Evolutionary conservation across 2,888 invertebrate species (phyloP), one percentile per base, ranked within the genome.

Genomic region (Scelioninae gen. 1): DNA sequence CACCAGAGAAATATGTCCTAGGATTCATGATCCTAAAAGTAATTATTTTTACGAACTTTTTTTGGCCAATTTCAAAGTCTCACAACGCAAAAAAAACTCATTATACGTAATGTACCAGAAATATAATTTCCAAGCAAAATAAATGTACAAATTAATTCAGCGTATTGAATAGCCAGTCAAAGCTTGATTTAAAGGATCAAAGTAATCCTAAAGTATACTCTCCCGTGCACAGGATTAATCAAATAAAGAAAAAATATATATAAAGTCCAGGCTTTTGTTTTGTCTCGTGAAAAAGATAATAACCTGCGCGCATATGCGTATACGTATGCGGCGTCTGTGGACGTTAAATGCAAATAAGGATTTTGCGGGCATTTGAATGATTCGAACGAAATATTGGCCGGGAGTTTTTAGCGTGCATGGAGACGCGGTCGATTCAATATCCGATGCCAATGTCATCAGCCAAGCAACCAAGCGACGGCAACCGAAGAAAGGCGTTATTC

Each of bases 401-500:
- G 43, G 47, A 68, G 63, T 68, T 79, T 74, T 47, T 45, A 60
- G 47, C 53, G 58, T 56, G 9, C 75, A 43, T 60, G 66, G 29
- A 51, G 66, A 43, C 47, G 75, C 55, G 62, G 51, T 66, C 82
- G 80, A 83, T 72, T 47, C 81, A 43, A 80, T 56, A 77, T 82
- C 56, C 74, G 80, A 80, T 80, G 74, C 82, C 80, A 76, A 76
- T 56, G 75, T 69, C 76, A 78, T 45, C 66, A 75, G 80, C 74
- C 74, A 78, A 76, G 66, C 45, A 34, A 16, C 68, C 49, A 53
- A 31, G 32, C 43, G 76, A 60, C 65, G 60, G n/a, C 65, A 49
- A 66, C 15, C 45, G 34, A 63, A 71, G 82, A 77, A 82, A 65
- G 56, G 83, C 77, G 65, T 83, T 78, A 69, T 84, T 76, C 82